A percentile compares a stretch with the other conserved stretches of the same genome.
Evolutionary conservation across 2,888 invertebrate species (phyloP).

Genomic region (Hemicrepidius hirtus): DNA sequence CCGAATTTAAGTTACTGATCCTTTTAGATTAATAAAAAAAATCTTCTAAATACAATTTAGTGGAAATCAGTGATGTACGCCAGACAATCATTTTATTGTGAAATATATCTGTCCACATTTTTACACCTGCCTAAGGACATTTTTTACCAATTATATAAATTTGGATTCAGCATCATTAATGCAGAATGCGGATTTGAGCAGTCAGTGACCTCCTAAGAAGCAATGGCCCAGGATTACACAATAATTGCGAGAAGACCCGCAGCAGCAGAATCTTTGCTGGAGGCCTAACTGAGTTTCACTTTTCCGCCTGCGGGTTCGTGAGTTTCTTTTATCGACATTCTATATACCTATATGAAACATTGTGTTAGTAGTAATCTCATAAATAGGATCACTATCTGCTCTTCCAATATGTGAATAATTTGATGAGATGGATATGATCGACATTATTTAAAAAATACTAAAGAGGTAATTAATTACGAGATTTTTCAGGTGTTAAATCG

Average conservation of each 20-base stretch:
- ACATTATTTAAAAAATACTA: background rate
- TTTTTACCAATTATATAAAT: conserved; percentile 24
- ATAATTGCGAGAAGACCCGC: conserved; percentile 28
- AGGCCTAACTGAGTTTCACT: conserved; percentile 14
- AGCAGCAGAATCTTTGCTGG: conserved; percentile 25
- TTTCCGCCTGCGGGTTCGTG: conserved; percentile 18
- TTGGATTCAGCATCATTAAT: conserved; percentile 24
- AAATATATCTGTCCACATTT: background rate
- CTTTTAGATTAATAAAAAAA: background rate
- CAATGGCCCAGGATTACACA: conserved; percentile 36
- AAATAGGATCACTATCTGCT: no score
- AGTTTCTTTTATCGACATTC: background rate
- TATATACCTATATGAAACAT: background rate
- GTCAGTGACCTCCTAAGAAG: conserved; percentile 35
- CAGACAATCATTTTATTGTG: background rate
- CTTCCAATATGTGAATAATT: background rate
- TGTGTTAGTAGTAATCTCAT: background rate
- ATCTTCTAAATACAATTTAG: background rate
- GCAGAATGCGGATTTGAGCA: conserved; percentile 33
- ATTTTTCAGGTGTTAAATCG: no score
- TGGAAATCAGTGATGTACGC: background rate
- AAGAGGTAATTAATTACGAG: background rate
- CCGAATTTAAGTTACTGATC: no score
- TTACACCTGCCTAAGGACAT: conserved; percentile 7
- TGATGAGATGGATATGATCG: background rate